Evolutionary conservation across 2,888 invertebrate genomes (phyloP).

Genomic region (Lasioglossum leucozonium): DNA sequence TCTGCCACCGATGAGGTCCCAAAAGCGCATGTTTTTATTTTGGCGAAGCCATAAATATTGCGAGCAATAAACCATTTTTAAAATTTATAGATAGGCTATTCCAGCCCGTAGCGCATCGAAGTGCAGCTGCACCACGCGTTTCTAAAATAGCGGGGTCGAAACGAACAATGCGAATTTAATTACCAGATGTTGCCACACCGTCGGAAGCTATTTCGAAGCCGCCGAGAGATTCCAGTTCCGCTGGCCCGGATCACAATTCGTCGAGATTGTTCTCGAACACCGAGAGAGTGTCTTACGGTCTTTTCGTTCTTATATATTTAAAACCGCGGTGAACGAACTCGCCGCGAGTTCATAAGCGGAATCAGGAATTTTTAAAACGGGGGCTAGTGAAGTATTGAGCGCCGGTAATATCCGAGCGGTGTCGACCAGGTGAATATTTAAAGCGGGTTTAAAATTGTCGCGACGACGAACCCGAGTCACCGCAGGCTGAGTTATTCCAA

Average conservation of each 20-base stretch:
- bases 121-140: neutral
- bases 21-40: neutral
- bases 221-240: neutral
- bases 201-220: constrained; percentile 4
- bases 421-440: neutral
- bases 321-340: neutral
- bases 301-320: neutral
- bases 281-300: neutral
- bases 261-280: neutral
- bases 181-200: neutral
- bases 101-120: neutral
- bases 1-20: too few species aligned
- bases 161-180: constrained; percentile 6
- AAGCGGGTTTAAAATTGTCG: neutral
- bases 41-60: neutral
- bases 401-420: neutral
- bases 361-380: neutral
- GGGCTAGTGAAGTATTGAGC: neutral
- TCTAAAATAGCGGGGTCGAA: neutral
- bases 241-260: neutral
- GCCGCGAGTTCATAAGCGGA: neutral
- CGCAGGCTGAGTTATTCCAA: neutral
- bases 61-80: neutral
- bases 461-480: neutral
- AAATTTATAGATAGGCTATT: neutral